Base-by-base conservation (phyloP, 1,140 invertebrate species). In the Triops cancriformis region DNA sequence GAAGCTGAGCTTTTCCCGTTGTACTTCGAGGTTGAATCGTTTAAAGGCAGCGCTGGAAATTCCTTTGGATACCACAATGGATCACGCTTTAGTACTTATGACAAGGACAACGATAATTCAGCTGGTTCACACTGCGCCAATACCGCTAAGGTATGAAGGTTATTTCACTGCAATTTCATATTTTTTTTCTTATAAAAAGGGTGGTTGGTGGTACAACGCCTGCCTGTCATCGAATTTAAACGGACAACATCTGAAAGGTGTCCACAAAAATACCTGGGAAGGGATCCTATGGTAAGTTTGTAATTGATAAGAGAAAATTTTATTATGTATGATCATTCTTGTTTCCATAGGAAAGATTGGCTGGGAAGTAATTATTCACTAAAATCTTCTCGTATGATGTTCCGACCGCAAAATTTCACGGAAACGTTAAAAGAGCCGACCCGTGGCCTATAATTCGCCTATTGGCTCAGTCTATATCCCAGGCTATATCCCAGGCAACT, bases 41-140 rank as follows among this genome's bases (percentile, higher is more conserved):
- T 87, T 80, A 81, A 80, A 23, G 88, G 89, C 64, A 86, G 87
- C 74, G 85, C 88, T 18, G 85, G 85, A 2, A 89, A 91, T 83
- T 88, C 87, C 11, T 85, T 91, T 77, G 81, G 82, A 3, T 86
- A 86, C 80, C 89, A 90, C 81, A 87, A 88, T 83, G 84, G 83
- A 5, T 85, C 85, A 74, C 84, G 85, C 72, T 91, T 91, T 81
- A 89, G 87, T 77, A 89, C 89, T 3, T 86, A 82, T 74, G 89
- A 91, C 83, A 82, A 82, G 7, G 86, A 87, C 79, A 89, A 89
- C 82, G 88, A 89, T 81, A 81, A 85, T 73, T 85, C 84, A 11
- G 85, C 86, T 23, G n/a, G 18, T 64, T 23, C n/a, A 64, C 14
- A 64, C 18, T 64, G 51, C 14, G 51, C 51, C 51, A 23, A 64